Conservation (phyloP, 1,140 invertebrate species). For the Cydia splendana region DNA sequence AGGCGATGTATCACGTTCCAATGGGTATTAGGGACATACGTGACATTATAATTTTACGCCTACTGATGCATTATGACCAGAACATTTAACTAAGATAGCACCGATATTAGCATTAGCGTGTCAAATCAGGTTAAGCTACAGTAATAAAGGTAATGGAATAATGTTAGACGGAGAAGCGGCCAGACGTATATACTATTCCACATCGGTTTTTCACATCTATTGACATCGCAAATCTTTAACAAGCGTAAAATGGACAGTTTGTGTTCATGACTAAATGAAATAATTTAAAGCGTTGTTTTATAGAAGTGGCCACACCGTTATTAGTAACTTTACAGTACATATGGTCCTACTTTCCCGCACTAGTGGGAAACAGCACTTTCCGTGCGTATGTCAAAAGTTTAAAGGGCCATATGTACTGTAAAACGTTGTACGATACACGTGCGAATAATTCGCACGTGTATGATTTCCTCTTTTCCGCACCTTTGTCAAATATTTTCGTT, state of each 20-base stretch:
- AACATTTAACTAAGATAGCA: conserved; percentile 30
- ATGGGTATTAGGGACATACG: conserved; percentile 47
- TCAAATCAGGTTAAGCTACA: conserved; percentile 25
- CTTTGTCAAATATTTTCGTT: too few species aligned
- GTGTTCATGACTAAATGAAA: too few species aligned
- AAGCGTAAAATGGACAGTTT: not conserved
- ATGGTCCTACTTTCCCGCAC: too few species aligned
- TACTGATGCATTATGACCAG: conserved; percentile 29
- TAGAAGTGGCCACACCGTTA: too few species aligned
- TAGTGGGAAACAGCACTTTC: too few species aligned
- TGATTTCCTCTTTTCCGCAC: too few species aligned
- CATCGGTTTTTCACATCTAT: not conserved
- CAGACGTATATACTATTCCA: not conserved
- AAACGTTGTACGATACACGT: too few species aligned
- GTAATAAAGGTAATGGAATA: conserved; percentile 25
- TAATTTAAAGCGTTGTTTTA: too few species aligned
- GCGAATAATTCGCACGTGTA: too few species aligned
- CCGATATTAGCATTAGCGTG: conserved; percentile 29
- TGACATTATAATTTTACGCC: conserved; percentile 48
- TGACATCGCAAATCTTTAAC: not conserved
- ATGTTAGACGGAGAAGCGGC: not conserved
- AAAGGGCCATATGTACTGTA: too few species aligned
- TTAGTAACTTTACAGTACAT: too few species aligned
- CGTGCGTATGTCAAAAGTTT: too few species aligned
- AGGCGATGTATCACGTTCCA: conserved; percentile 44